Percentiles rank a stretch among this genome's conserved stretches.
Conservation (phyloP, 2,888 invertebrate species). For the Eupithecia insigniata region DNA sequence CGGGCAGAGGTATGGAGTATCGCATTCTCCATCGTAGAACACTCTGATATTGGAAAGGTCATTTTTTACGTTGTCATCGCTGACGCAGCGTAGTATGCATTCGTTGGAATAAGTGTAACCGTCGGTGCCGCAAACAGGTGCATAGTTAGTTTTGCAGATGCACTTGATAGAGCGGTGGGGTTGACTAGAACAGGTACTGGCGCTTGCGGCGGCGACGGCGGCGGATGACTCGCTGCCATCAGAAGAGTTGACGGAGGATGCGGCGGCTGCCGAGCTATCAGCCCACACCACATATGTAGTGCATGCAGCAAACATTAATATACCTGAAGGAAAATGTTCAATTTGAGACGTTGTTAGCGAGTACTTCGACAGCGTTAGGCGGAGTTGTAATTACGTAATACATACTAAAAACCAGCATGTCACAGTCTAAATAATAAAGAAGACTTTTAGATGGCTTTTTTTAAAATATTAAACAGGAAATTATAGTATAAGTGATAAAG, state of each 20-base stretch:
- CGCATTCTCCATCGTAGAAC: constrained; percentile 46
- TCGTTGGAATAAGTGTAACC: constrained; percentile 51
- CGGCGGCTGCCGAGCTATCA: constrained; percentile 4
- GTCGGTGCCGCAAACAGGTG: constrained; percentile 55
- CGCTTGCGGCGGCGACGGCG: not conserved
- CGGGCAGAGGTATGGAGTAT: constrained; percentile 41
- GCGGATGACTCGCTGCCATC: not conserved
- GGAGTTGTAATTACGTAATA: too few relatives aligned
- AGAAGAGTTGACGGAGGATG: not conserved
- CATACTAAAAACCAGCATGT: too few relatives aligned
- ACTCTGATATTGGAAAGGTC: constrained; percentile 27
- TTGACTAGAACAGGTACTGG: not conserved
- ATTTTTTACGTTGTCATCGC: constrained; percentile 28
- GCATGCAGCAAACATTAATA: constrained; percentile 24
- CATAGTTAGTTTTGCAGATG: constrained; percentile 23
- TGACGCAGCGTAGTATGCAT: constrained; percentile 49
- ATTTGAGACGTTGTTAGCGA: not conserved
- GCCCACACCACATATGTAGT: constrained; percentile 23
- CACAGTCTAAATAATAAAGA: too few relatives aligned
- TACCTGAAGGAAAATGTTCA: constrained; percentile 3
- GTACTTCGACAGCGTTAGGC: not conserved
- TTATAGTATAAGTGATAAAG: not conserved
- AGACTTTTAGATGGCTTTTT: too few relatives aligned
- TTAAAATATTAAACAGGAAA: not conserved
- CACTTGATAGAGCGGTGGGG: constrained; percentile 4